Evolutionary conservation across 2,113 vertebrate genomes (phyloP), one percentile per base, ranked within the genome.

Genomic region (Egretta garzetta): DNA sequence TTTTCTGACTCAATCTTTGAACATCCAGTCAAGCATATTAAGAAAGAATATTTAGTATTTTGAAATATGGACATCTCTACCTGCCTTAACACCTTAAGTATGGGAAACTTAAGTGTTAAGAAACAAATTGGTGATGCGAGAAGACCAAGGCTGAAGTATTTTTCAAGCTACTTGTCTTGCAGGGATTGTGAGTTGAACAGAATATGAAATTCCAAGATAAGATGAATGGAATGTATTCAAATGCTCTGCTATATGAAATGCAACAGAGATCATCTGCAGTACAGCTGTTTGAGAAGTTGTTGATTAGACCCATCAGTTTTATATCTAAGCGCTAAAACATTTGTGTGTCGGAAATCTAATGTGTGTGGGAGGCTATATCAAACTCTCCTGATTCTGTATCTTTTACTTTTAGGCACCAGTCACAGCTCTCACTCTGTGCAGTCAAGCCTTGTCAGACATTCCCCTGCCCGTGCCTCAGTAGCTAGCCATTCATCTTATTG

Each of bases 391-490:
- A 89, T 83, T 82, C 22, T 95, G 20, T 96, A 37, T 93, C 68
- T 81, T 85, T 96, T 88, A 47, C 84, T 90, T 87, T 60, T 53
- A 99, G 99, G 99, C 96, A 99, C 99, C 50, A 99, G 99, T 98
- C 99, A 99, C 96, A 99, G 99, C 91, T 98, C 99, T 59, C 99
- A 99, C 96, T 99, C 99, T 0, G 99, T 99, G 39, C 99, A 99
- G 97, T 99, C 99, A 0, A 98, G 99, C 92, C 97, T 99, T 97
- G 98, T 99, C 41, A 99, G 99, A 86, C 99, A 99, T 98, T 99
- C 99, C 72, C 99, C 99, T 2, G 99, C 99, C 15, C 99, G 99
- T n/a, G 99, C 99, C 85, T 99, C 99, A 0, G 98, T 99, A 28
- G 99, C 99, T 80, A 99, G 99, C 98, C 99, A 99, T 95, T 99